Conservation (phyloP, 23 tunicate genomes). For the Phallusia fumigata region DNA sequence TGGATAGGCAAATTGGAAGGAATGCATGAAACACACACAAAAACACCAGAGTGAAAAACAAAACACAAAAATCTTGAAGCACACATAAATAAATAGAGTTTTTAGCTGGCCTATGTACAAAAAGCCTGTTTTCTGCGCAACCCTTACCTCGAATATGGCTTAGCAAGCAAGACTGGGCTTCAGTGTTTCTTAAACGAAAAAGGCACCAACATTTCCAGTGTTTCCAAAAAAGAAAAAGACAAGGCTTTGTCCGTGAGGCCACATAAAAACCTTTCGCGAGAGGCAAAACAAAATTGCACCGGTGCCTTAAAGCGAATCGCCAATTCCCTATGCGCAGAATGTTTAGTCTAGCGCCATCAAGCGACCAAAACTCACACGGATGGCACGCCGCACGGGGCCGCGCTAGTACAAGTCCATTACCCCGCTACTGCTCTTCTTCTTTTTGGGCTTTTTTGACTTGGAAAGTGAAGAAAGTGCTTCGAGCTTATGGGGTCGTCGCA, state of each 20-base stretch:
- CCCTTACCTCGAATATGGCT: no score
- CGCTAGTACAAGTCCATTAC: not conserved
- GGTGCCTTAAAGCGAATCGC: not conserved
- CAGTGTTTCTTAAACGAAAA: no score
- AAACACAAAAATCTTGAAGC: not conserved
- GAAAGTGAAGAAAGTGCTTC: slow-evolving; percentile 47
- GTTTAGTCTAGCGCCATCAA: not conserved
- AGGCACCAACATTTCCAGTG: no score
- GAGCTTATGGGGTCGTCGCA: slow-evolving; percentile 61
- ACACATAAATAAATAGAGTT: not conserved
- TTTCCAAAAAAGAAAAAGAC: no score
- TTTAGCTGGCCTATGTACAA: not conserved
- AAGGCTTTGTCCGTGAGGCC: no score
- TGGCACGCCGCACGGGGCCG: not conserved
- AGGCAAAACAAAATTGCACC: not conserved
- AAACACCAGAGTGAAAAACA: not conserved
- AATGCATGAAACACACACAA: not conserved
- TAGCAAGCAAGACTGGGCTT: no score
- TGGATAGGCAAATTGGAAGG: slow-evolving; percentile 1
- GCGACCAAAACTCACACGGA: not conserved
- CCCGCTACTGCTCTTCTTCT: slow-evolving; percentile 20
- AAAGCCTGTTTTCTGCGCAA: no score
- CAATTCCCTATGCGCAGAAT: not conserved
- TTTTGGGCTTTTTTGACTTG: slow-evolving; percentile 64
- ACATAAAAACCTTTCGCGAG: not conserved